Percentiles rank a stretch among this genome's conserved stretches.
These are phyloP conservation scores for Tupiocoris notatus DNA, from an alignment of 2,888 invertebrate genomes.

Conservation along the genomic window DNA sequence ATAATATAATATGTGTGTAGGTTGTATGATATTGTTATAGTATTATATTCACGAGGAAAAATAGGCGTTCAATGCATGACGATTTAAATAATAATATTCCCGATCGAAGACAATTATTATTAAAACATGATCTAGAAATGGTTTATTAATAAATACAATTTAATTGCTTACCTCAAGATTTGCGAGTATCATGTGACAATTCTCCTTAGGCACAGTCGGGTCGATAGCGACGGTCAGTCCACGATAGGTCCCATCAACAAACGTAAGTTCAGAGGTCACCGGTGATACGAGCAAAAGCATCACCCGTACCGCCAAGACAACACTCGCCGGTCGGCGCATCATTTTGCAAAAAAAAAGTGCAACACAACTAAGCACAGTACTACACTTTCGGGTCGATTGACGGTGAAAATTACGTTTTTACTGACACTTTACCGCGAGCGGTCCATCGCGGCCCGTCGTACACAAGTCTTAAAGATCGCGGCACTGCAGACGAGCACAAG, in stretches of 20 bases:
- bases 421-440: background rate
- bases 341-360: too few species aligned
- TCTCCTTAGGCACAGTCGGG: constrained; percentile 55
- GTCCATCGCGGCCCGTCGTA: background rate
- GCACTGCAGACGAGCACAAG: background rate
- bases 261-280: constrained; percentile 22
- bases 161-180: constrained; percentile 56
- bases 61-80: too few species aligned
- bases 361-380: background rate
- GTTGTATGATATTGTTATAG: too few species aligned
- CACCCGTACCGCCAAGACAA: constrained; percentile 17
- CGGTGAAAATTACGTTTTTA: too few species aligned
- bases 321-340: constrained; percentile 7
- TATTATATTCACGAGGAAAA: too few species aligned
- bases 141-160: too few species aligned
- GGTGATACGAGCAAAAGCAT: background rate
- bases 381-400: too few species aligned
- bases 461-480: background rate
- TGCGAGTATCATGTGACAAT: constrained; percentile 55
- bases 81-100: background rate
- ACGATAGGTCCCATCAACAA: constrained; percentile 53
- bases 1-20: too few species aligned
- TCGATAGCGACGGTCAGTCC: constrained; percentile 56
- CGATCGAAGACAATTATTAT: too few species aligned
- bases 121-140: too few species aligned